Conservation (phyloP, 2,888 invertebrate species). For the Sphaerophoria taeniata region DNA sequence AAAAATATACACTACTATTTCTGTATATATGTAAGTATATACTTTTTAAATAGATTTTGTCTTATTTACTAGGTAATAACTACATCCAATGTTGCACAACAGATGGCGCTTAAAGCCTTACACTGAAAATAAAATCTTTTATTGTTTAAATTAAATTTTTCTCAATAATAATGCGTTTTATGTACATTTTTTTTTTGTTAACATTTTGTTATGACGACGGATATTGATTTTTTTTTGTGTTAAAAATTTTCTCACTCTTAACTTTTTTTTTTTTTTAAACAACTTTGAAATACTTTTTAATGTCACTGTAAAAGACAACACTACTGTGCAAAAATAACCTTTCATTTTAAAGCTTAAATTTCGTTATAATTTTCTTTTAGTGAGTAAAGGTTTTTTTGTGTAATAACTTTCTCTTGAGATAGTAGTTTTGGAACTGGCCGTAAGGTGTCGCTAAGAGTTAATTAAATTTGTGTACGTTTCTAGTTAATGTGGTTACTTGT, state of each 20-base stretch:
- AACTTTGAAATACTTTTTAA: conserved; percentile 19
- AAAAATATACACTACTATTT: conserved; percentile 61
- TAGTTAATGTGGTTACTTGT: conserved; percentile 69
- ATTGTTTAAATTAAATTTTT: conserved; percentile 13
- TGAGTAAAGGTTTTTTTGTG: background rate
- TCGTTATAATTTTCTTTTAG: conserved; percentile 26
- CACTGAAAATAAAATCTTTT: conserved; percentile 45
- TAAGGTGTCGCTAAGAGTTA: conserved; percentile 41
- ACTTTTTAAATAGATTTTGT: conserved; percentile 59
- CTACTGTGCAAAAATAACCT: conserved; percentile 34
- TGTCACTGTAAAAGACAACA: conserved; percentile 4
- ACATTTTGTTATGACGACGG: conserved; percentile 63
- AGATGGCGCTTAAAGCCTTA: conserved; percentile 71
- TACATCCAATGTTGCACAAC: conserved; percentile 70
- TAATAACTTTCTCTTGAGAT: background rate
- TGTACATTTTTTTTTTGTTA: conserved; percentile 46
- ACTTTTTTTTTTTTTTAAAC: conserved; percentile 38
- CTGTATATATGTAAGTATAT: conserved; percentile 8
- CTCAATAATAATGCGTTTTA: too few relatives aligned
- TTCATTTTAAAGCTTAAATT: conserved; percentile 61
- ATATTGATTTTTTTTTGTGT: conserved; percentile 45
- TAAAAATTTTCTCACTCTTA: conserved; percentile 63
- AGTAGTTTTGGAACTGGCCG: conserved; percentile 42
- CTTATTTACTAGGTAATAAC: conserved; percentile 46
- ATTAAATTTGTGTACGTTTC: background rate